phyloP scores from a whole-genome alignment of 1,140 invertebrate genomes.

The Seison nebaliae region DNA sequence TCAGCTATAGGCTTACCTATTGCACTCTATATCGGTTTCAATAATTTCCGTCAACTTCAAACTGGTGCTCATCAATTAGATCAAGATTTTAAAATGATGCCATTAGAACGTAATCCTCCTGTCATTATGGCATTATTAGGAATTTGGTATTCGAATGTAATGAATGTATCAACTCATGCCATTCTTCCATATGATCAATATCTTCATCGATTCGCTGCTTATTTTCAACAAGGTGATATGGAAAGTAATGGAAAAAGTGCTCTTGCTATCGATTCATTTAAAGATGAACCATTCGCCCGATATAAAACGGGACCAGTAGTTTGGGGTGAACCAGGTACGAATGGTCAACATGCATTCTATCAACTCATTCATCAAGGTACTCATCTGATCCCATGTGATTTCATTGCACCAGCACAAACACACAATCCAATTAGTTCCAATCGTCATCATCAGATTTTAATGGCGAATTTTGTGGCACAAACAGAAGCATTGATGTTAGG shows the following conservation, averaged over 20 bases:
- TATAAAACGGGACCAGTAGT: slow-evolving; percentile 69
- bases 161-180: slow-evolving; percentile 71
- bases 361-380: slow-evolving; percentile 33
- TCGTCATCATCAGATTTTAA: slow-evolving; percentile 43
- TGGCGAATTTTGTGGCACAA: slow-evolving; percentile 91
- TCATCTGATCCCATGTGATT: slow-evolving; percentile 75
- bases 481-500: slow-evolving; percentile 45
- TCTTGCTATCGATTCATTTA: too few species aligned
- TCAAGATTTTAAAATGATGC: slow-evolving; percentile 59
- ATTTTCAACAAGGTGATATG: slow-evolving; percentile 99
- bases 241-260: slow-evolving; percentile 98
- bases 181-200: slow-evolving; percentile 86
- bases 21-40: slow-evolving; percentile 64
- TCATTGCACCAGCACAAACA: slow-evolving; percentile 67
- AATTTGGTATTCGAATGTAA: slow-evolving; percentile 85
- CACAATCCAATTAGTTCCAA: slow-evolving; percentile 63
- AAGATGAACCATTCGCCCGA: too few species aligned
- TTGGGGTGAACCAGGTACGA: slow-evolving; percentile 90
- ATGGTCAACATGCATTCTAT: slow-evolving; percentile 49
- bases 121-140: slow-evolving; percentile 73
- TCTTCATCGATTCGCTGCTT: slow-evolving; percentile 85
- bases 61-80: slow-evolving; percentile 74
- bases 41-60: slow-evolving; percentile 72
- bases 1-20: slow-evolving; percentile 92
- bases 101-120: slow-evolving; percentile 81